Conservation (phyloP, 2,113 vertebrate species). For the Clarias magur region DNA sequence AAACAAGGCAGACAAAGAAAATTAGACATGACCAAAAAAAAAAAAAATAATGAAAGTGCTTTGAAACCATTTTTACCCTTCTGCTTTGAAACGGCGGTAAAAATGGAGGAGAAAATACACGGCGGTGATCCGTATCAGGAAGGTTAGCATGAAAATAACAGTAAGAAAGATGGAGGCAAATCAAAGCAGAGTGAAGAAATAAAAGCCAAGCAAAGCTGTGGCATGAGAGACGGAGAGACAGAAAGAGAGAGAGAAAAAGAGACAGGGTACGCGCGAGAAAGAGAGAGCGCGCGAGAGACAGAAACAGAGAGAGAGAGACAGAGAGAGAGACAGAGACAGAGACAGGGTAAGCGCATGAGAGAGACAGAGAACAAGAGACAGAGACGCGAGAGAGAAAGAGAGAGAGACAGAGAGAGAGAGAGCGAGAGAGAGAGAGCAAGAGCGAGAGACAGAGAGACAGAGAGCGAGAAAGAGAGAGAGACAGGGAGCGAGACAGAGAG, state of each 20-base stretch:
- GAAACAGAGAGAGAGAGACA: conserved; percentile 53
- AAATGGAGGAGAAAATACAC: not conserved
- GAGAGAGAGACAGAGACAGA: too few species aligned
- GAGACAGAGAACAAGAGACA: conserved; percentile 26
- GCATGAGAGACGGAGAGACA: conserved; percentile 56
- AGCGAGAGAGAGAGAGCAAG: not conserved
- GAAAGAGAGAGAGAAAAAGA: conserved; percentile 10
- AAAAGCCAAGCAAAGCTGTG: conserved; percentile 28
- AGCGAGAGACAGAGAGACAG: not conserved
- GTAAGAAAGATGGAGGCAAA: conserved; percentile 1
- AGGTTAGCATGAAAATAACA: not conserved
- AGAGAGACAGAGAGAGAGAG: not conserved
- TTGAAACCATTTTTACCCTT: too few species aligned
- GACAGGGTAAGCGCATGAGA: too few species aligned
- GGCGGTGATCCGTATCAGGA: not conserved
- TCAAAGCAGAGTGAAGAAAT: conserved; percentile 3
- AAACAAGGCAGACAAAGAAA: not conserved
- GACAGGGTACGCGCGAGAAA: not conserved
- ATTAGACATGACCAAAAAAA: not conserved
- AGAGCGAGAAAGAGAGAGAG: not conserved
- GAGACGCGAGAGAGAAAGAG: not conserved
- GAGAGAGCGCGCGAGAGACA: not conserved
- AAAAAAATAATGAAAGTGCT: not conserved
- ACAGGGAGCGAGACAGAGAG: not conserved
- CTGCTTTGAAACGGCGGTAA: not conserved